Evolutionary conservation across 2,888 invertebrate genomes (phyloP), one percentile per base, ranked within the genome.

Genomic region (Lutraria lutraria): DNA sequence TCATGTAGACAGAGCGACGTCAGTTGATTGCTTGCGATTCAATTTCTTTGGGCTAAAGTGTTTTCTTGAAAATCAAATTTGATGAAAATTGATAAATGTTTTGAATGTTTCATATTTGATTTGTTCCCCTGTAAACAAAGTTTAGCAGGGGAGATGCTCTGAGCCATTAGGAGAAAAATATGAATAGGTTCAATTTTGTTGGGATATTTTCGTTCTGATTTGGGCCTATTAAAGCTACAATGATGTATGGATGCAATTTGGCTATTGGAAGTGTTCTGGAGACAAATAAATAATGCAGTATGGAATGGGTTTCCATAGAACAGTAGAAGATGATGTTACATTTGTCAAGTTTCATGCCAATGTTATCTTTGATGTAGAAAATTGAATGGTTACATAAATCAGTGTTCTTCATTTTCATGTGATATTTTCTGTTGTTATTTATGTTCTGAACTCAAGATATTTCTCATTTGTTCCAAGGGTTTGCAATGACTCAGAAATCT

Each of bases 311-410:
- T 76, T 76, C 29, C 76, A 31, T 16, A 76, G 76, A 34, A 76
- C 76, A 16, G 76, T 31, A 34, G 56, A n/a, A 21, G 85, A 80
- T 80, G 53, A n/a, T 54, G 43, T 80, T 85, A 80, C 85, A 80
- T 85, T 76, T 85, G 85, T 85, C 85, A 85, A 80, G 79, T 85
- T 85, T 25, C 85, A 85, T 85, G 80, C 56, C 79, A 85, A 56
- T 80, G n/a, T 31, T 25, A 21, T 54, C 80, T 85, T 85, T 85
- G 85, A 85, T 54, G 85, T 80, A 43, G 85, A 85, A 85, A 85
- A 85, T 85, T 85, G 85, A 79, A 79, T 72, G 21, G 43, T 29
- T 10, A 21, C 31, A 85, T 60, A 85, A 79, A 54, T 76, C 56
- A 34, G 31, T 43, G n/a, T n/a, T 16, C 12, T 80, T 34, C 53